Conservation (phyloP, 1,140 invertebrate species). For the Drosophila asahinai region DNA sequence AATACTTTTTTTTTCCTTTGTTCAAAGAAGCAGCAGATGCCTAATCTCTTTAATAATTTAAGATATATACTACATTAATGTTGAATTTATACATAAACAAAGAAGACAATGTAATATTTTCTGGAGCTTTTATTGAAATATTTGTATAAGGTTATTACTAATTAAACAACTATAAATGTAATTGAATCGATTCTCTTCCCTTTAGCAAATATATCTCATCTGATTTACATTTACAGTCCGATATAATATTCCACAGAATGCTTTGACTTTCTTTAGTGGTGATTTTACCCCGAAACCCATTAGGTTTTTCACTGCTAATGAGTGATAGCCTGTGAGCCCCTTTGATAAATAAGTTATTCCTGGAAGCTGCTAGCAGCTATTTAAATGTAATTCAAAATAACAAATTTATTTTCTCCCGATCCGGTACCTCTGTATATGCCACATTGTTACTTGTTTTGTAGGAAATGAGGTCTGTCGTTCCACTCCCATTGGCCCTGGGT, state of each 20-base stretch:
- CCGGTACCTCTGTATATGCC: background rate
- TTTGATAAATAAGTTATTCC: conserved; percentile 14
- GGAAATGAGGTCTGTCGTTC: background rate
- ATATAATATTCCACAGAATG: background rate
- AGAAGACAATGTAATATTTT: no score
- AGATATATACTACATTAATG: no score
- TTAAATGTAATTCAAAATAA: conserved; percentile 44
- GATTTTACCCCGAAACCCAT: background rate
- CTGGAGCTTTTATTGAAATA: no score
- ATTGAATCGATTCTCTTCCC: background rate
- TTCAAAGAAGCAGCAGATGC: no score
- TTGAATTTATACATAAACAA: no score
- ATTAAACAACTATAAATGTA: background rate
- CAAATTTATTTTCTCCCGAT: conserved; percentile 40
- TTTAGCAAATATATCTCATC: no score
- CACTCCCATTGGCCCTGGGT: background rate
- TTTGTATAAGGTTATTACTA: no score
- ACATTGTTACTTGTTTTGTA: conserved; percentile 2
- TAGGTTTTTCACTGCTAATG: background rate
- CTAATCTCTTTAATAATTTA: no score
- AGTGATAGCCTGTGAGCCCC: background rate
- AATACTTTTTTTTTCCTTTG: no score
- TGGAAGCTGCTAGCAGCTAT: conserved; percentile 5
- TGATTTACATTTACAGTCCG: background rate
- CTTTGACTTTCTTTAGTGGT: background rate